Percentiles rank a stretch among this genome's conserved stretches.
Evolutionary conservation across 2,113 vertebrate genomes (phyloP).

Genomic region (Uropsilus gracilis): DNA sequence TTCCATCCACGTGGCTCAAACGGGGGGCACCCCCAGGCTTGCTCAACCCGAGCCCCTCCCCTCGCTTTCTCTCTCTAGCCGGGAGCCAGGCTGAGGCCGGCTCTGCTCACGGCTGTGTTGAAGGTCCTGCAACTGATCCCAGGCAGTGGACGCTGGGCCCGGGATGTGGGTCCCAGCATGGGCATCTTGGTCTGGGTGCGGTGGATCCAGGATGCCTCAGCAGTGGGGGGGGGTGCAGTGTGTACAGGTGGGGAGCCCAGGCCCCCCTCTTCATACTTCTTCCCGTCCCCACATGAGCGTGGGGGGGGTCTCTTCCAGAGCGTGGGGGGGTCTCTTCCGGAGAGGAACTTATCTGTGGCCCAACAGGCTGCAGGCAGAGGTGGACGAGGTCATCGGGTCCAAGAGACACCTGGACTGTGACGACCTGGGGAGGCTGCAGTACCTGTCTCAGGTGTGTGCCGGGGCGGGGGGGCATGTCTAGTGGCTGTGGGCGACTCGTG

Average conservation of each 20-base stretch:
- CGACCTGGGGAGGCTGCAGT: constrained; percentile 91
- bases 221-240: fast-evolving
- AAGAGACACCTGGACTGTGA: constrained; percentile 91
- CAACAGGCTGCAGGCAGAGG: constrained; percentile 88
- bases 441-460: constrained; percentile 91
- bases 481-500: neutral
- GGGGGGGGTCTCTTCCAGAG: too few species aligned
- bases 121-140: neutral
- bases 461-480: neutral
- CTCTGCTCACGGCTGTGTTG: too few species aligned
- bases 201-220: too few species aligned
- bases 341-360: neutral
- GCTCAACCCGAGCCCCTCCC: neutral
- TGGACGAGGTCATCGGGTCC: constrained; percentile 93
- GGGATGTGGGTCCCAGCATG: fast-evolving
- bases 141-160: fast-evolving
- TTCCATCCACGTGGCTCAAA: too few species aligned
- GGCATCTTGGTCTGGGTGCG: fast-evolving
- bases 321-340: neutral
- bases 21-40: fast-evolving
- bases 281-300: neutral
- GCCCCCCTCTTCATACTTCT: fast-evolving
- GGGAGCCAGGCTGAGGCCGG: neutral
- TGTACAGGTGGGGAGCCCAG: too few species aligned
- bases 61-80: fast-evolving